Evolutionary conservation across 2,113 vertebrate genomes (phyloP), one percentile per base, ranked within the genome.

Genomic region (Pomatorhinus ruficollis): DNA sequence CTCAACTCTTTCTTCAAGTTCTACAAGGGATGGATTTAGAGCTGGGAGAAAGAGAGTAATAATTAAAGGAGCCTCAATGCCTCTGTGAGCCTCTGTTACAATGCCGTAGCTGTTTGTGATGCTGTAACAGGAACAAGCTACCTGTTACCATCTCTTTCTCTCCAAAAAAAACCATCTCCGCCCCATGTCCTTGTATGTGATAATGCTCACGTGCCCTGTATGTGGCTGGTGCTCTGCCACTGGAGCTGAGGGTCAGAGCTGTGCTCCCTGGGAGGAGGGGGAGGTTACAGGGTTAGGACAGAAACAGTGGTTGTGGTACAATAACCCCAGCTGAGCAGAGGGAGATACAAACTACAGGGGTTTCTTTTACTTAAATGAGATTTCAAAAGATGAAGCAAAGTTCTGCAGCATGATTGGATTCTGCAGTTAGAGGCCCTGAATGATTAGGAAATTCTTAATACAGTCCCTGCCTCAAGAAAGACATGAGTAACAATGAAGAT

Each of bases 251-350:
- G 19, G 17, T 71, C 57, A 42, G 50, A 53, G 33, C 40, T 71
- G 11, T 20, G 35, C n/a, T 52, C 37, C 31, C 17, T 2, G 2
- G 44, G 7, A 59, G 30, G 21, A 78, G 11, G 45, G 19, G 6
- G 9, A 54, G 22, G 27, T 72, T 60, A 54, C 30, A 35, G 30
- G 20, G 18, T 0, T 1, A 0, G 2, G 47, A 27, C 25, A 70
- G 54, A 50, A 90, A 44, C 9, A 39, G 15, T 12, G 23, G 3
- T 23, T 1, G 0, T 39, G 60, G 7, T 74, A 14, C 31, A 65
- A 39, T 15, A 66, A 75, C 8, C 14, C 7, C 21, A 83, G 56
- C 0, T 70, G 60, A 70, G 19, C 18, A 75, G 52, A 61, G 35
- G 20, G 30, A 12, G 27, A n/a, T 74, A 21, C 17, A 74, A 35